A percentile compares a stretch with the other conserved stretches of the same genome.
Evolutionary conservation across 2,888 invertebrate genomes (phyloP).

Genomic region (Ophion ellenae): DNA sequence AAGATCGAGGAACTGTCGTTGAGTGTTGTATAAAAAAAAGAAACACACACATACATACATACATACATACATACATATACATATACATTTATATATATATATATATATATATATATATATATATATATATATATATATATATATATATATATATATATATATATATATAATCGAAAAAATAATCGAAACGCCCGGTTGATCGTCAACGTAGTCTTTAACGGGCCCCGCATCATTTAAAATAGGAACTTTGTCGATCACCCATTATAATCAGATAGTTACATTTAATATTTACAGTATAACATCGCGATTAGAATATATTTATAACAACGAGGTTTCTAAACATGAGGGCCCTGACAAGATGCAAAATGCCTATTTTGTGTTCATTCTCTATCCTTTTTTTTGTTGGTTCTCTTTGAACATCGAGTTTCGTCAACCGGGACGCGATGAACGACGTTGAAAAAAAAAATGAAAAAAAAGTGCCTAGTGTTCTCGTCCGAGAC

Average conservation of each 20-base stretch:
- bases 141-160: background rate
- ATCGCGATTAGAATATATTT: slow-evolving; percentile 75
- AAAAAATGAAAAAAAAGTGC: background rate
- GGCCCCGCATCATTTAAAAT: slow-evolving; percentile 79
- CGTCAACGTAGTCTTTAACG: slow-evolving; percentile 38
- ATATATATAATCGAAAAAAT: slow-evolving; percentile 55
- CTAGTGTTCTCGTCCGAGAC: background rate
- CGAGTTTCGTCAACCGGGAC: slow-evolving; percentile 36
- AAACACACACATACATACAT: slow-evolving; percentile 33
- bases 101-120: too few relatives aligned
- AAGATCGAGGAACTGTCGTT: slow-evolving; percentile 57
- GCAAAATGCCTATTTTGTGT: slow-evolving; percentile 16
- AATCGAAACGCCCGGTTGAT: slow-evolving; percentile 60
- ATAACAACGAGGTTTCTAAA: slow-evolving; percentile 76
- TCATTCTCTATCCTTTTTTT: slow-evolving; percentile 33
- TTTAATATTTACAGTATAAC: slow-evolving; percentile 77
- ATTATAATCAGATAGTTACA: slow-evolving; percentile 71
- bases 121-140: background rate
- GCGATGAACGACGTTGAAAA: slow-evolving; percentile 8
- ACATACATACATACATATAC: background rate
- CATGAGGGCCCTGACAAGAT: slow-evolving; percentile 61
- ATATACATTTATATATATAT: slow-evolving; percentile 40
- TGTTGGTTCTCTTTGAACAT: background rate
- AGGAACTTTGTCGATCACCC: slow-evolving; percentile 83
- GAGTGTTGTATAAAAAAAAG: slow-evolving; percentile 54